These are phyloP conservation scores for Porites rus DNA, from an alignment of 92 coral and sea anemone species.

Conservation along the genomic window DNA sequence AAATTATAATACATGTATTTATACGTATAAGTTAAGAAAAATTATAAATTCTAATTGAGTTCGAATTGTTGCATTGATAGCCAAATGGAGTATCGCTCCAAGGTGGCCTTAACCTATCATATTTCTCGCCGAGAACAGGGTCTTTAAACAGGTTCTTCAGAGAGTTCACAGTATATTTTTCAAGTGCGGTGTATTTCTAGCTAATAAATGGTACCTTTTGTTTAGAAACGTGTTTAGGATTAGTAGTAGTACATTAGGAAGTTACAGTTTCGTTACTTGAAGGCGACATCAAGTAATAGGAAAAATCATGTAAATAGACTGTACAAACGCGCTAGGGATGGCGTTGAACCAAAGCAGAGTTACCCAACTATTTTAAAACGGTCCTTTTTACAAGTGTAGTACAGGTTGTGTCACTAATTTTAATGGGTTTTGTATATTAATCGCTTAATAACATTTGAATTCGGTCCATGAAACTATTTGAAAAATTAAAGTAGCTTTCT, in stretches of 20 bases:
- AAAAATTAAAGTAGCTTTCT: conserved; percentile 5
- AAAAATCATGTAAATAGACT: conserved; percentile 22
- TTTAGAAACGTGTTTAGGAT: background rate
- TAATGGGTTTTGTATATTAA: conserved; percentile 29
- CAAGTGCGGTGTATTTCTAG: background rate
- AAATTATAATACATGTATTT: too few species aligned
- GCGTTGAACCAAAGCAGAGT: background rate
- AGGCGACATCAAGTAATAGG: background rate
- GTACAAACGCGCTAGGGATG: conserved; percentile 9
- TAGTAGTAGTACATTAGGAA: background rate
- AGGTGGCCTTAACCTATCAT: background rate
- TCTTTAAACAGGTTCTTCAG: background rate
- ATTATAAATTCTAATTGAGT: background rate
- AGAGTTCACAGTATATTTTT: conserved; percentile 2
- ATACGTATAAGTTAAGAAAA: background rate
- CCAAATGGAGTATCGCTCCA: background rate
- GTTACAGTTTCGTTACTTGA: background rate
- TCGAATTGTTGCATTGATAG: background rate
- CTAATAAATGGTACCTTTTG: background rate
- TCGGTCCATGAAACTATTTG: background rate
- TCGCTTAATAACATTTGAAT: background rate
- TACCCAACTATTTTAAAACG: background rate
- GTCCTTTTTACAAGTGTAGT: background rate
- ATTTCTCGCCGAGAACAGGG: background rate
- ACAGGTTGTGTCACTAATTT: conserved; percentile 1